Conservation (phyloP, 2,113 vertebrate genomes). For the Lucifuga dentata region DNA sequence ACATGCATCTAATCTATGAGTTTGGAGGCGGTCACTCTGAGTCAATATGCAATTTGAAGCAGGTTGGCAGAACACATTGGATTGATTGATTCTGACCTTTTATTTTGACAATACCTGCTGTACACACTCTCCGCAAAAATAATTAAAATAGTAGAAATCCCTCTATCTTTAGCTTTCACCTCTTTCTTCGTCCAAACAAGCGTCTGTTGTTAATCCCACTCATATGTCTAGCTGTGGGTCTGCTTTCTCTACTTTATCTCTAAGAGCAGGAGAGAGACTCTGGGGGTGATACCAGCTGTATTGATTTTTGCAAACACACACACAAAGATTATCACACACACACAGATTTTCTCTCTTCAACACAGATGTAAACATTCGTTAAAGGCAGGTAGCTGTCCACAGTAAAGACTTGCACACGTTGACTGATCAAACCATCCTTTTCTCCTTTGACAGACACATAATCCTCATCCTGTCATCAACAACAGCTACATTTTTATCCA, state of each 20-base stretch:
- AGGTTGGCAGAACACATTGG: slow-evolving; percentile 63
- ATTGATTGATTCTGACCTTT: slow-evolving; percentile 82
- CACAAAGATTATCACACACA: slow-evolving; percentile 2
- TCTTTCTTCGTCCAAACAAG: slow-evolving; percentile 72
- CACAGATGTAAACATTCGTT: slow-evolving; percentile 8
- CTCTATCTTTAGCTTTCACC: slow-evolving; percentile 62
- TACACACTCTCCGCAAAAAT: slow-evolving; percentile 70
- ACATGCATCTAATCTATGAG: slow-evolving; percentile 61
- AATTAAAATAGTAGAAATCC: slow-evolving; percentile 76
- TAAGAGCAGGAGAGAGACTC: slow-evolving; percentile 43
- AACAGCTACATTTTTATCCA: slow-evolving; percentile 12
- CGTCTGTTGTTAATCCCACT: slow-evolving; percentile 71
- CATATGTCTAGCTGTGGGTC: slow-evolving; percentile 67
- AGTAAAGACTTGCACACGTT: no score
- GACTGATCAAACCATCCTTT: neutral
- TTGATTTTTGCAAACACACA: slow-evolving; percentile 65
- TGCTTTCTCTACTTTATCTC: slow-evolving; percentile 67
- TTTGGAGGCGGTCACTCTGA: slow-evolving; percentile 47
- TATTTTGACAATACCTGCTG: slow-evolving; percentile 63
- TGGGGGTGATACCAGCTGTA: slow-evolving; percentile 58
- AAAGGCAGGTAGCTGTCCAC: slow-evolving; percentile 27
- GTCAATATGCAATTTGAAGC: slow-evolving; percentile 81
- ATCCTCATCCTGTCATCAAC: slow-evolving; percentile 34
- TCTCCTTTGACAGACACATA: slow-evolving; percentile 22
- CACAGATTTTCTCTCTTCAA: neutral